Base-by-base conservation (phyloP, 2,888 invertebrate genomes). In the Lochmaea crataegi region DNA sequence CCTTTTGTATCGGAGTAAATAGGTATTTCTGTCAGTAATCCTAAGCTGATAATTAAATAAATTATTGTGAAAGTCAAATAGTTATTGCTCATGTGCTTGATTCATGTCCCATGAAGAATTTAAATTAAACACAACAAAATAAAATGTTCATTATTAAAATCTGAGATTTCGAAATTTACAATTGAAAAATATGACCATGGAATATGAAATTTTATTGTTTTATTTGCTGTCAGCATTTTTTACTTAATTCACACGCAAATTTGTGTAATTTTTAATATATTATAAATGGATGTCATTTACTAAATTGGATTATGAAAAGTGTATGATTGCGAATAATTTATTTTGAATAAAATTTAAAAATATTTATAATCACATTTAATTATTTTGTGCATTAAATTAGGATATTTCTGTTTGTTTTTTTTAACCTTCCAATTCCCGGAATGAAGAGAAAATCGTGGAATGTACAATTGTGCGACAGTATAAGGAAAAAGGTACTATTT, bases 301-400 rank as follows among this genome's bases (percentile, higher is more conserved):
- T 51, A 51, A n/a, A 51, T 14, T 51, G 51, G 11, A 5, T 1
- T 51, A 51, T 5, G 14, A n/a, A 51, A 51, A 14, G 16, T 51
- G 51, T 51, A 51, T 51, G 14, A 16, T 7, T 32, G 7, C 2
- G n/a, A 12, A 63, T 63, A 63, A 63, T 63, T 63, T 38, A 56
- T 41, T 66, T 56, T 48, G n/a, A 61, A 61, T 61, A 61, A 61
- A 61, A 16, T 61, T 41, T 38, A 61, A 26, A 22, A 16, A 32
- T 26, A 58, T 26, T 58, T 58, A 1, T n/a, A 32, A 58, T 18
- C 7, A 14, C 51, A 53, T 53, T 65, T 12, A 48, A 51, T 18
- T 22, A 41, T 45, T 42, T 64, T 65, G 56, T 65, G 22, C 57
- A 70, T 70, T 58, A 65, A 70, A 22, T 26, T 56, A 11, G 32